Percentiles rank a stretch among this genome's conserved stretches.
Evolutionary conservation across 2,113 vertebrate genomes (phyloP).

Genomic region (Oriolus oriolus): DNA sequence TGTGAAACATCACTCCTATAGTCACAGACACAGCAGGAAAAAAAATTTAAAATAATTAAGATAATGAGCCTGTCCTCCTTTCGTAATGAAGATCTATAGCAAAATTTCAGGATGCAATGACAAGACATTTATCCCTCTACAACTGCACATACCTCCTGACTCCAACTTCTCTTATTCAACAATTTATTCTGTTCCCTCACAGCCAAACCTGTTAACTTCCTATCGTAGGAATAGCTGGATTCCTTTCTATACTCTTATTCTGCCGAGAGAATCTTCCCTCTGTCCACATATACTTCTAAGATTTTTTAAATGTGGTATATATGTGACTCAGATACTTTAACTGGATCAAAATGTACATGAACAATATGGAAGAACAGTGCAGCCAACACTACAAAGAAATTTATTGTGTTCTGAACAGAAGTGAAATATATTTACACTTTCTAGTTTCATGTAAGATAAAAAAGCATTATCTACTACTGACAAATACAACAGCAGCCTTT

Average conservation of each 20-base stretch:
- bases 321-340: background rate
- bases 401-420: background rate
- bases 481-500: background rate
- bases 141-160: background rate
- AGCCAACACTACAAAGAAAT: background rate
- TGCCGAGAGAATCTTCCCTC: background rate
- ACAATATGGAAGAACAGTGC: background rate
- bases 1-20: background rate
- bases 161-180: background rate
- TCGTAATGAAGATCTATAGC: background rate
- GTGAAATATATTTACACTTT: background rate
- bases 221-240: background rate
- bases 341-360: background rate
- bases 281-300: background rate
- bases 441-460: background rate
- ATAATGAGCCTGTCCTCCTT: background rate
- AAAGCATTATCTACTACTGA: background rate
- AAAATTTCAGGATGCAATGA: background rate
- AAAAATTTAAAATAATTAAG: background rate
- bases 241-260: background rate
- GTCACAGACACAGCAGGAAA: background rate
- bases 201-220: background rate
- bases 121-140: background rate
- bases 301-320: background rate
- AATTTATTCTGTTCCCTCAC: background rate